These are phyloP conservation scores for Hylyphantes graminicola DNA, from an alignment of 1,140 invertebrate genomes.

Conservation along the genomic window DNA sequence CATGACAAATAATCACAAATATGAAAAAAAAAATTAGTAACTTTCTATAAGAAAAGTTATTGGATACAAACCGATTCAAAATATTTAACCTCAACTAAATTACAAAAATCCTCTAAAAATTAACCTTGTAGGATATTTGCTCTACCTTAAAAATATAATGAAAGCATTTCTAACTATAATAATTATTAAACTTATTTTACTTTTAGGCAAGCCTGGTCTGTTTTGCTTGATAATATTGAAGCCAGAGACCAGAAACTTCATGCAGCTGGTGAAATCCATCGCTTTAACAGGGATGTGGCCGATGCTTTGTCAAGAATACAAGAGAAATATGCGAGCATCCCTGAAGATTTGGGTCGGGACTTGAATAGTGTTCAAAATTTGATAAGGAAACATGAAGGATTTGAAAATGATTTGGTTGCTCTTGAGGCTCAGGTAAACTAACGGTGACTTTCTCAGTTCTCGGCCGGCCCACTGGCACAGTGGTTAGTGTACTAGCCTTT, in stretches of 20 bases:
- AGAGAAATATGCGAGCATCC: conserved; percentile 85
- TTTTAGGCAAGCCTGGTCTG: conserved; percentile 84
- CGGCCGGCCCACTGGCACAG: no score
- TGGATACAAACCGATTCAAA: no score
- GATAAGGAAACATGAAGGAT: conserved; percentile 89
- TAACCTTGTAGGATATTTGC: no score
- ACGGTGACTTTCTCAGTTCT: background rate
- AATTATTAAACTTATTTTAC: background rate
- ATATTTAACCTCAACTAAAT: no score
- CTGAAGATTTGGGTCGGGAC: conserved; percentile 87
- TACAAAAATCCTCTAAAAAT: no score
- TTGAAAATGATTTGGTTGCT: conserved; percentile 94
- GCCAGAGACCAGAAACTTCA: conserved; percentile 85
- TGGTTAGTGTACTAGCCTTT: no score
- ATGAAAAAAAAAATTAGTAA: no score
- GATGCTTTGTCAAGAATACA: conserved; percentile 91
- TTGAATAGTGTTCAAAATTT: conserved; percentile 86
- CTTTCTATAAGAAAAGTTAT: no score
- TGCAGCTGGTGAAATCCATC: conserved; percentile 94
- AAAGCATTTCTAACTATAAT: no score
- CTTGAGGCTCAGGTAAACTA: conserved; percentile 91
- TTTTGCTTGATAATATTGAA: conserved; percentile 85
- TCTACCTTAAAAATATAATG: no score
- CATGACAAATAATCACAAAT: no score
- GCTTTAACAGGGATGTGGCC: conserved; percentile 95